Conservation (phyloP, 2,888 invertebrate genomes). For the Thalpophila matura region DNA sequence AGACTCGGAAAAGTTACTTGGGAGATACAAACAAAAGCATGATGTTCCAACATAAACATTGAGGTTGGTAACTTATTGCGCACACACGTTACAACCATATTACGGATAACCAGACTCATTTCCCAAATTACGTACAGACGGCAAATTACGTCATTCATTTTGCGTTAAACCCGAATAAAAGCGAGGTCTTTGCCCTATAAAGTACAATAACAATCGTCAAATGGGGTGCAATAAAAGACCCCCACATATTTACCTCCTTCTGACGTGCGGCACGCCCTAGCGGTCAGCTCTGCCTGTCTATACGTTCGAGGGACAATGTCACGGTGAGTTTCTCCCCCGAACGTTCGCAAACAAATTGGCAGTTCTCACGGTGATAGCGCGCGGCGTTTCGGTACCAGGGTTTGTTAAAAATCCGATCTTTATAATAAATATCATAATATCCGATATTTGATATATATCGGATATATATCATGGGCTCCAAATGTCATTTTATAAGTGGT, state of each 20-base stretch:
- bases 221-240: conserved; percentile 40
- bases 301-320: too few relatives aligned
- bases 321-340: too few relatives aligned
- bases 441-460: too few relatives aligned
- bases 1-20: neutral
- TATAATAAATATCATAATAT: too few relatives aligned
- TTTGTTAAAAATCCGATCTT: too few relatives aligned
- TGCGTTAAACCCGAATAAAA: conserved; percentile 16
- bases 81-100: neutral
- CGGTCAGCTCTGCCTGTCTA: neutral
- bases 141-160: conserved; percentile 25
- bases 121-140: conserved; percentile 8
- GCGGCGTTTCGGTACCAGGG: too few relatives aligned
- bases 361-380: too few relatives aligned
- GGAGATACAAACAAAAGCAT: neutral
- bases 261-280: neutral
- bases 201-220: conserved; percentile 28
- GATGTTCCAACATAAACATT: neutral
- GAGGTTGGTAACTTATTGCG: neutral
- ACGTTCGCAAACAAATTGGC: too few relatives aligned
- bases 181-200: conserved; percentile 27
- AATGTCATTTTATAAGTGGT: too few relatives aligned
- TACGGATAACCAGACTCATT: conserved; percentile 16
- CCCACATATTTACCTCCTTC: neutral
- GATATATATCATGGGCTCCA: too few relatives aligned